Base-by-base conservation (phyloP, 92 coral and sea anemone genomes). In the Phenganax marumi region DNA sequence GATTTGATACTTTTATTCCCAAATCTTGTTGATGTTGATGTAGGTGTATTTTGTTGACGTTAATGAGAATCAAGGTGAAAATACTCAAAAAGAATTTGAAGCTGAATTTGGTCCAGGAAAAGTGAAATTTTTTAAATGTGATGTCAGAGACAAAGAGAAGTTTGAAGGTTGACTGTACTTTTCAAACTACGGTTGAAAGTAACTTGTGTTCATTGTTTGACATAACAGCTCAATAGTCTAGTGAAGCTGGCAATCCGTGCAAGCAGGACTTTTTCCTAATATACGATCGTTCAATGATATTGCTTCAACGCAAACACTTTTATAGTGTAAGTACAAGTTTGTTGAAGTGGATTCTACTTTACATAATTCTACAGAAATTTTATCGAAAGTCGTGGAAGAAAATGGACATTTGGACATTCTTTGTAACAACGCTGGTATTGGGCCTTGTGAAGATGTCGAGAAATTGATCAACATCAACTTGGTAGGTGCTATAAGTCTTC, bases 121-220 rank as follows among this genome's bases (percentile, higher is more conserved):
- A 39, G 68, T 33, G 33, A 62, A 25, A 21, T 62, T 62, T 8
- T 17, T 62, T 11, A 39, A 62, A 12, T 62, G 68, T 13, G 25
- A 19, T 10, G 68, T 62, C 68, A 18, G 68, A 23, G 21, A 62
- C 68, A 62, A 62, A 62, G 43, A 62, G 33, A 81, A 84, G 12
- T 53, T 90, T 49, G 85, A 73, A 65, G 77, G 93, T 90, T 33
- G 43, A 33, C 43, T 0, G 4, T 64, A 14, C 43, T 21, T 5
- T 9, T 33, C 43, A 33, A 33, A 33, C 43, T 33, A 5, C 43
- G 5, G 43, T 33, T 33, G 43, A 2, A 2, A 33, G 5, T 33
- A 33, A 33, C 3, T 5, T 33, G 43, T 33, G 3, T 2, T 33
- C 43, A 5, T 33, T 33, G 43, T 33, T 33, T 33, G n/a, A n/a